Conservation (phyloP, 2,797 vertebrate genomes). For the Galaxias olidus region DNA sequence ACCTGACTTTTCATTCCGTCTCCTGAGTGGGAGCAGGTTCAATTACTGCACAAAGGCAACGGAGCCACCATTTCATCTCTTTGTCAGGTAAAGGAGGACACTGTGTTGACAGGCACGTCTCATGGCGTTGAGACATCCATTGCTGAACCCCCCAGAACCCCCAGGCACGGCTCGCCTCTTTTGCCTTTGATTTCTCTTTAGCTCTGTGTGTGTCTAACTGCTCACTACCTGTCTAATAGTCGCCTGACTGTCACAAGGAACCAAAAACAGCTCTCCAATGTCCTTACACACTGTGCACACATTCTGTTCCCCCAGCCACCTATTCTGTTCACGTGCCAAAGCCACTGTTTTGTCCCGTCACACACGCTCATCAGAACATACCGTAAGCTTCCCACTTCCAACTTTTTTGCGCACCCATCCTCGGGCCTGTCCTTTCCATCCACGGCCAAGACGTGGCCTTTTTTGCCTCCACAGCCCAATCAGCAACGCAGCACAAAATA, state of each 20-base stretch:
- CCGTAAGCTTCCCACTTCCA: no score
- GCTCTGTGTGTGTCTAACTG: slow-evolving; percentile 1
- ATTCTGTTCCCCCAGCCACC: no score
- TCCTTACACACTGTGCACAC: no score
- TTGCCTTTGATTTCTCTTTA: slow-evolving; percentile 18
- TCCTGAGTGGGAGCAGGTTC: slow-evolving; percentile 33
- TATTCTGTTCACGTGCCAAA: no score
- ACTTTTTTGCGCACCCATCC: not conserved
- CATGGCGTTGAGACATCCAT: slow-evolving; percentile 19
- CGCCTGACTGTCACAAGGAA: no score
- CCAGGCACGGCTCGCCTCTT: slow-evolving; percentile 3
- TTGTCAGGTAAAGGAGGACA: slow-evolving; percentile 40
- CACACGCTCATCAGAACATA: no score
- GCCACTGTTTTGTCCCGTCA: no score
- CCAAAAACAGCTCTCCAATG: no score
- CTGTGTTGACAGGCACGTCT: slow-evolving; percentile 14
- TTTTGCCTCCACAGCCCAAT: slow-evolving; percentile 31
- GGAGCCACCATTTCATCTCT: slow-evolving; percentile 42
- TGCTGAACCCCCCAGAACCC: not conserved
- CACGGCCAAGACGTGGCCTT: slow-evolving; percentile 12
- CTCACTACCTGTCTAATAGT: no score
- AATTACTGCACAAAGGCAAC: slow-evolving; percentile 41
- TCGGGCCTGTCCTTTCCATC: slow-evolving; percentile 1
- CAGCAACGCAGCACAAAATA: no score
- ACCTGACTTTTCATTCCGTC: slow-evolving; percentile 38